These are phyloP conservation scores for Monomorium pharaonis DNA, from an alignment of 1,140 invertebrate genomes.

Conservation along the genomic window DNA sequence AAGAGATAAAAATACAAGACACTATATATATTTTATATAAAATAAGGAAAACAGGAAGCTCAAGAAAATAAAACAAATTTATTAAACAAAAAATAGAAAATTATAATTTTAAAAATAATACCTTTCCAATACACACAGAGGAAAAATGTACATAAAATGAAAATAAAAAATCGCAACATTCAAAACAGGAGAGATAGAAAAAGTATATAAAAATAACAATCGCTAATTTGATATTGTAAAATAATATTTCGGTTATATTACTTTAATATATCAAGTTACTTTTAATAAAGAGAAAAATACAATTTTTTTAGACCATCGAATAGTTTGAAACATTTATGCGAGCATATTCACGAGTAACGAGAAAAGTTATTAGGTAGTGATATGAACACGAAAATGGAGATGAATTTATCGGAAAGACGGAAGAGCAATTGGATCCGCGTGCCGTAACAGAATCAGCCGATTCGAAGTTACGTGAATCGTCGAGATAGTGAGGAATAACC, in stretches of 20 bases:
- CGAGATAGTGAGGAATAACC: not conserved
- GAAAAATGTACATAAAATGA: not conserved
- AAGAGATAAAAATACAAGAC: not conserved
- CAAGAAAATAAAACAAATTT: not conserved
- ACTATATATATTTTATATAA: not conserved
- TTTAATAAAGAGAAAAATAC: not conserved
- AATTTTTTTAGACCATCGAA: not conserved
- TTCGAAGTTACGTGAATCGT: constrained; percentile 11
- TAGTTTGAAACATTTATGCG: not conserved
- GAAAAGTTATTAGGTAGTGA: not conserved
- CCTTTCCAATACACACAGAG: not conserved
- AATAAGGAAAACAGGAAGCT: not conserved
- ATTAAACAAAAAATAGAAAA: not conserved
- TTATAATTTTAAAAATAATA: not conserved
- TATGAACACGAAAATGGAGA: not conserved
- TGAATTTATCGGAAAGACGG: not conserved
- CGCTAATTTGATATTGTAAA: not conserved
- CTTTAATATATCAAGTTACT: not conserved
- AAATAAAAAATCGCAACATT: not conserved
- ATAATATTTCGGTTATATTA: not conserved
- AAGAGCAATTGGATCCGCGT: not conserved
- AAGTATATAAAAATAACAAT: not conserved
- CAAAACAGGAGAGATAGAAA: not conserved
- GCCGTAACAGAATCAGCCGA: not conserved
- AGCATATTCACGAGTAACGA: not conserved